These are phyloP conservation scores for Phalloptychus januarius DNA, from an alignment of 2,797 vertebrate genomes.

Conservation along the genomic window DNA sequence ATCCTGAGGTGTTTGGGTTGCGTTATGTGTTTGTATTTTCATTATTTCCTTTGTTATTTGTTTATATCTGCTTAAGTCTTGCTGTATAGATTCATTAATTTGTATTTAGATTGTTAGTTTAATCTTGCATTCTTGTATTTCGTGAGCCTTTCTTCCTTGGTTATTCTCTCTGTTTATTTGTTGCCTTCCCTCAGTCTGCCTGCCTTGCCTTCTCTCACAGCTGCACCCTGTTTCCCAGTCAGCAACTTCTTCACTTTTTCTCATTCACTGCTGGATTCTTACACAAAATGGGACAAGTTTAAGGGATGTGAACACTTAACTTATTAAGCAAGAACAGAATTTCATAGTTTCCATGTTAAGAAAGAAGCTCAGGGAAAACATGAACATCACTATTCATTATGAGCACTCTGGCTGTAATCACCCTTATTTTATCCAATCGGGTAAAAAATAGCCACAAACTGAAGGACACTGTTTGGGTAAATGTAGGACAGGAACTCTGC, in stretches of 20 bases:
- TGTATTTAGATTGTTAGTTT: neutral
- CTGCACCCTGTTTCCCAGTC: neutral
- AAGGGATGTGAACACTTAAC: neutral
- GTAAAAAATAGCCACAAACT: constrained; percentile 51
- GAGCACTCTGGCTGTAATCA: neutral
- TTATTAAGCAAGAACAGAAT: neutral
- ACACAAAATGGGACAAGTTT: neutral
- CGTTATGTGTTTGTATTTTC: too few species aligned
- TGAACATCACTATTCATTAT: neutral
- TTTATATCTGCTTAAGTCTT: too few species aligned
- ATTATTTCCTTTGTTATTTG: too few species aligned
- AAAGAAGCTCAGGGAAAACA: neutral
- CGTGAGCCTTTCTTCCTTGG: neutral
- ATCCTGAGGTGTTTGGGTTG: too few species aligned
- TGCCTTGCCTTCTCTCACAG: neutral
- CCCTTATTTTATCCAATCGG: constrained; percentile 8
- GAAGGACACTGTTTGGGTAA: constrained; percentile 34
- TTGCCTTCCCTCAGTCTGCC: too few species aligned
- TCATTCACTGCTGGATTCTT: neutral
- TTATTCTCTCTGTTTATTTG: neutral
- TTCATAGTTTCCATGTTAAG: neutral
- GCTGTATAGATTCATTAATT: neutral
- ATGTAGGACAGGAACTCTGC: constrained; percentile 51
- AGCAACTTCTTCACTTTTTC: neutral
- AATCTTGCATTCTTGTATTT: too few species aligned